Evolutionary conservation across 2,113 vertebrate genomes (phyloP).

Genomic region (Sardina pilchardus): DNA sequence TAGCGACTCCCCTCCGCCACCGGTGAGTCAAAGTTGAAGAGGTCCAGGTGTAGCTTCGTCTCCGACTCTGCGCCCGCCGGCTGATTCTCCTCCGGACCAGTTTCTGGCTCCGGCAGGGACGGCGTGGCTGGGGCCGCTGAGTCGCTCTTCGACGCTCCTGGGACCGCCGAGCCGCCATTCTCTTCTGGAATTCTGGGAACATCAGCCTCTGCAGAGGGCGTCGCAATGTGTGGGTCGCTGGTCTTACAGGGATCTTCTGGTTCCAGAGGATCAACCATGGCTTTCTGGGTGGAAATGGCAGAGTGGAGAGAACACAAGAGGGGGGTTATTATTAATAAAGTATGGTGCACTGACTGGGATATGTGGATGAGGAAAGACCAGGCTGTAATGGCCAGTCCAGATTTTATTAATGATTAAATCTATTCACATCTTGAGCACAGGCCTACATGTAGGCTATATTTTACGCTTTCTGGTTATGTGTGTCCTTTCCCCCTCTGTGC

Average conservation of each 20-base stretch:
- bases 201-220: conserved; percentile 58
- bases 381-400: conserved; percentile 41
- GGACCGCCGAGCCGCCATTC: conserved; percentile 51
- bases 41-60: conserved; percentile 87
- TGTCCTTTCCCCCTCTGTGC: conserved; percentile 56
- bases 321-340: neutral
- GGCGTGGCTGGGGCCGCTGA: neutral
- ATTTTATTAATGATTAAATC: conserved; percentile 53
- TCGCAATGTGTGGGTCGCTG: conserved; percentile 56
- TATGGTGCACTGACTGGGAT: conserved; percentile 23
- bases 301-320: conserved; percentile 16
- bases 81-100: conserved; percentile 39
- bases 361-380: conserved; percentile 33
- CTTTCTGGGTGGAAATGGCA: conserved; percentile 53
- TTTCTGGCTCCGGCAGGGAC: neutral
- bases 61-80: conserved; percentile 59
- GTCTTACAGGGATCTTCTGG: conserved; percentile 69
- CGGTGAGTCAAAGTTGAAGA: conserved; percentile 91
- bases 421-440: conserved; percentile 48
- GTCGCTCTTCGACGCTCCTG: conserved; percentile 59
- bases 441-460: conserved; percentile 58
- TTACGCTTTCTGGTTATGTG: conserved; percentile 50
- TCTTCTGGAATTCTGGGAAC: conserved; percentile 60
- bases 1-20: conserved; percentile 94
- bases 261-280: conserved; percentile 77